phyloP scores from a whole-genome alignment of 2,113 vertebrate genomes.

The Odocoileus virginianus region DNA sequence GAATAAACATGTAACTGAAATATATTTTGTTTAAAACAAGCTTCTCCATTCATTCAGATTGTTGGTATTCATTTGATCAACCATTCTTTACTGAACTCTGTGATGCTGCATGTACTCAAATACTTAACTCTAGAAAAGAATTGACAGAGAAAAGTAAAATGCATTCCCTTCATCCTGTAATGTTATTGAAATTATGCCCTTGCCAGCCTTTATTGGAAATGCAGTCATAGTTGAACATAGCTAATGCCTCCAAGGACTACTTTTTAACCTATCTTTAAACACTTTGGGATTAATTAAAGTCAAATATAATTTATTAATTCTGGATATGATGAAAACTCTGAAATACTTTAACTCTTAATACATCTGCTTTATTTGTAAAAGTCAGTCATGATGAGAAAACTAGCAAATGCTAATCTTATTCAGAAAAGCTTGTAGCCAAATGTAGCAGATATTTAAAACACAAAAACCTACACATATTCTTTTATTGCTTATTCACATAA shows the following conservation, averaged over 20 bases:
- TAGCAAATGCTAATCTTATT: background rate
- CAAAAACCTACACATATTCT: background rate
- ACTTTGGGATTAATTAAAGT: background rate
- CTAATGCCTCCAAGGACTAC: background rate
- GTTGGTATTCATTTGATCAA: background rate
- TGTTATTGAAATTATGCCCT: background rate
- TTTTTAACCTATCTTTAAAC: background rate
- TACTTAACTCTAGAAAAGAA: background rate
- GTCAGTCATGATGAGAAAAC: background rate
- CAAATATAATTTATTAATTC: background rate
- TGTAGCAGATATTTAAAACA: background rate
- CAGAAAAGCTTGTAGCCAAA: background rate
- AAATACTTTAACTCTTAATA: background rate
- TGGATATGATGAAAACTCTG: background rate
- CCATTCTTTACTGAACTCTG: background rate
- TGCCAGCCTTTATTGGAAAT: background rate
- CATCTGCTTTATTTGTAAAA: background rate
- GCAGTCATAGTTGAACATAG: background rate
- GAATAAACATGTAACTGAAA: background rate
- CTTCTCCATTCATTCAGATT: background rate
- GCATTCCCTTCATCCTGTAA: background rate
- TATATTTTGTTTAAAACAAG: background rate
- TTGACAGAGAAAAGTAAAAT: background rate
- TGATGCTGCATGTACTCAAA: background rate
- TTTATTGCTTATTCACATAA: background rate